A percentile compares a stretch with the other conserved stretches of the same genome.
Evolutionary conservation across 2,888 invertebrate genomes (phyloP).

Genomic region (Lithodes maja): DNA sequence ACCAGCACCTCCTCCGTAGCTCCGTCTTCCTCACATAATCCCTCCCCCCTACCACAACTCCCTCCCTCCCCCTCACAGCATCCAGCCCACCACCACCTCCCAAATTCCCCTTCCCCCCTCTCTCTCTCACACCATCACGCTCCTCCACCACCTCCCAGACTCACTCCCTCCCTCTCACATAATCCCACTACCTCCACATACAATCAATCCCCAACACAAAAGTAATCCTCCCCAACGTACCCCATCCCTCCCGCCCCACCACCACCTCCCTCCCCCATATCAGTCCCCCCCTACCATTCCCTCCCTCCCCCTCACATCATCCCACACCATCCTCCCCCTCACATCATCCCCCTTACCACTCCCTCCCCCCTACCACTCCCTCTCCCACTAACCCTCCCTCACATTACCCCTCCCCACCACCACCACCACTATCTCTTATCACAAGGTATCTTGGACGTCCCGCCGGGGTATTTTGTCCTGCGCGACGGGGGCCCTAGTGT

Average conservation of each 20-base stretch:
- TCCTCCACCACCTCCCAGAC: background rate
- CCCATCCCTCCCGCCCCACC: background rate
- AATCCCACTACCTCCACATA: too few relatives aligned
- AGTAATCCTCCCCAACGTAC: background rate
- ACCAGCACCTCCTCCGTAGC: background rate
- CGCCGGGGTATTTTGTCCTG: conserved; percentile 59
- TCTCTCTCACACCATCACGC: background rate
- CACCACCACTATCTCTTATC: conserved; percentile 51
- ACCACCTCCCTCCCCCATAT: background rate
- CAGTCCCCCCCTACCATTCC: background rate
- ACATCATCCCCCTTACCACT: background rate
- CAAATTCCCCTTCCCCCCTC: background rate
- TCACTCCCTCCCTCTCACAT: background rate
- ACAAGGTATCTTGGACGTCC: conserved; percentile 37
- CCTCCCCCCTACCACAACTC: background rate
- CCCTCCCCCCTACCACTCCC: background rate
- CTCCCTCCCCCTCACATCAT: background rate
- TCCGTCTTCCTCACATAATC: background rate
- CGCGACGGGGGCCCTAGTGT: conserved; percentile 42
- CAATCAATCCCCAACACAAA: too few relatives aligned
- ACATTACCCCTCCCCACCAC: background rate
- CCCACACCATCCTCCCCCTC: background rate
- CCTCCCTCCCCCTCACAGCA: background rate
- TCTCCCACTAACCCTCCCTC: background rate
- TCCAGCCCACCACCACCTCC: background rate